These are phyloP conservation scores for Nestor notabilis DNA, from an alignment of 2,113 vertebrate genomes.

Conservation along the genomic window DNA sequence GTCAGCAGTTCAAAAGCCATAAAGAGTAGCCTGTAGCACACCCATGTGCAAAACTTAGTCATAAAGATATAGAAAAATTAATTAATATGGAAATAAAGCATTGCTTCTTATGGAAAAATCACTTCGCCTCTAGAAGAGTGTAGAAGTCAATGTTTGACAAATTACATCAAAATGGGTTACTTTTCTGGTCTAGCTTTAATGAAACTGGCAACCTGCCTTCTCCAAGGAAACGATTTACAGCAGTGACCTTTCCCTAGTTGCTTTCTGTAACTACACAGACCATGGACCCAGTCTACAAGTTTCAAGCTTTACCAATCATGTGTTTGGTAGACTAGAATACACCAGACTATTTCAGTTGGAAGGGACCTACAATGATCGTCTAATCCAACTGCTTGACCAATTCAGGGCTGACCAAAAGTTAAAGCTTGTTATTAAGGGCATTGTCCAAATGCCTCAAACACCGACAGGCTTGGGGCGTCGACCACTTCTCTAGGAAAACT, in stretches of 20 bases:
- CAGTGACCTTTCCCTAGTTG: not conserved
- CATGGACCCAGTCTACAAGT: not conserved
- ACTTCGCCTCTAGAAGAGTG: not conserved
- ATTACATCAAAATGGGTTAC: not conserved
- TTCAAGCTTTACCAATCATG: not conserved
- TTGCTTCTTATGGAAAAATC: not conserved
- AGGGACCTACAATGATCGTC: rapidly evolving
- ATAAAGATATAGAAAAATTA: not conserved
- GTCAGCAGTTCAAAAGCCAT: not conserved
- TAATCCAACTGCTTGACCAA: not conserved
- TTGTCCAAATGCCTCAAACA: not conserved
- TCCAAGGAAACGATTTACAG: not conserved
- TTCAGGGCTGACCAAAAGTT: no score
- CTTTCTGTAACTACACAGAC: not conserved
- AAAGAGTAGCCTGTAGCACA: not conserved
- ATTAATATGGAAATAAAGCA: not conserved
- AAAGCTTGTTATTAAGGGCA: not conserved
- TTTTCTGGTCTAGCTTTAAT: not conserved
- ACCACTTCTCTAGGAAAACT: not conserved
- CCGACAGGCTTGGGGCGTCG: not conserved
- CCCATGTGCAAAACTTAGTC: not conserved
- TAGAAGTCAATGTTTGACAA: not conserved
- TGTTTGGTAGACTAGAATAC: not conserved
- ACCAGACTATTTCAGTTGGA: not conserved
- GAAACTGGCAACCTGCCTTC: not conserved